Evolutionary conservation across 1,140 invertebrate species (phyloP).

Genomic region (Bombus haemorrhoidalis): DNA sequence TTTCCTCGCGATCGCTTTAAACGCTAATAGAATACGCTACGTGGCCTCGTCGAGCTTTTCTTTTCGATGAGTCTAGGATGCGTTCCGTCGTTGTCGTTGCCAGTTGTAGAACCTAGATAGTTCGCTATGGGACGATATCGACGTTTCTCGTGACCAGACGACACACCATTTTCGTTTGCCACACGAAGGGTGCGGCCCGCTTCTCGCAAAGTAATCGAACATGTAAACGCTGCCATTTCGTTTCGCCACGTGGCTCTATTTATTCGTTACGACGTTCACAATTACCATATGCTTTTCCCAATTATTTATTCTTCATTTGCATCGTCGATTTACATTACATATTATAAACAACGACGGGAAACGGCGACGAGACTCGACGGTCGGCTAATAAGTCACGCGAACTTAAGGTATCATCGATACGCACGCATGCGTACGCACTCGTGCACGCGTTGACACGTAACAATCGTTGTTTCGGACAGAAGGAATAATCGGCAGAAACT

Average conservation of each 20-base stretch:
- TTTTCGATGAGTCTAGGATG: slow-evolving; percentile 28
- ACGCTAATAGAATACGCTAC: slow-evolving; percentile 51
- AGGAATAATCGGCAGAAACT: neutral
- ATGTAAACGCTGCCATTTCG: neutral
- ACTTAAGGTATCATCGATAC: neutral
- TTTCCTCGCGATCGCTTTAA: slow-evolving; percentile 54
- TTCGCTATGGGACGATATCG: slow-evolving; percentile 4
- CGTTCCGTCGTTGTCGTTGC: slow-evolving; percentile 28
- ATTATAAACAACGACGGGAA: slow-evolving; percentile 26
- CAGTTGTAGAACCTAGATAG: neutral
- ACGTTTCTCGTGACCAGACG: neutral
- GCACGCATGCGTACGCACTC: neutral
- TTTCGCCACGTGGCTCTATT: neutral
- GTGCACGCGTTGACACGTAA: neutral
- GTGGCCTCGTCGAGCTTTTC: slow-evolving; percentile 52
- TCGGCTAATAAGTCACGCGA: neutral
- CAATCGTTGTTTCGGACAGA: slow-evolving; percentile 17
- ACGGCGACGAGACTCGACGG: slow-evolving; percentile 37
- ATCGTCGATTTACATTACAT: slow-evolving; percentile 5
- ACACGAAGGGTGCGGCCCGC: neutral
- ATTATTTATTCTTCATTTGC: too few relatives aligned
- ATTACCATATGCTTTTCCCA: neutral
- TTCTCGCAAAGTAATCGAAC: neutral
- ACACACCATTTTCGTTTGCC: neutral
- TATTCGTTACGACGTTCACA: neutral